Conservation (phyloP, 2,797 vertebrate species). For the Acestrorhynchus altus region DNA sequence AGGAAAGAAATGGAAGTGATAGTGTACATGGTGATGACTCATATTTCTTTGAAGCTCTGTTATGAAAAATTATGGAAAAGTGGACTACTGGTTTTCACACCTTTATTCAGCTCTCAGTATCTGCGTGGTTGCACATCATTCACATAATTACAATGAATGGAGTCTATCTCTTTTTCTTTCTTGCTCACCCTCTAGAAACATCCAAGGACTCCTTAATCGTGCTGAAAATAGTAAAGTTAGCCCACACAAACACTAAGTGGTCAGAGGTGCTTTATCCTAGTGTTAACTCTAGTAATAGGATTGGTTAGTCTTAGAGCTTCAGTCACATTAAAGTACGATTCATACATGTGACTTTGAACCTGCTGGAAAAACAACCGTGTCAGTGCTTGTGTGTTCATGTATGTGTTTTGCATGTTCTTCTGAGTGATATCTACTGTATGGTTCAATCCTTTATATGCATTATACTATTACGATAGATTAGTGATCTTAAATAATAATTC, state of each 20-base stretch:
- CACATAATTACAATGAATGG: not conserved
- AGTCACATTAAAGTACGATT: conserved; percentile 63
- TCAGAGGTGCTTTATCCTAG: conserved; percentile 37
- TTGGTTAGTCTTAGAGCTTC: conserved; percentile 67
- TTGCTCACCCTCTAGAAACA: not conserved
- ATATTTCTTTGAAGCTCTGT: not conserved
- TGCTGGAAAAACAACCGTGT: not conserved
- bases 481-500: too few relatives aligned
- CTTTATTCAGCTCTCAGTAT: not conserved
- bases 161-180: not conserved
- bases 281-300: conserved; percentile 71
- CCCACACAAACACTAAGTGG: not conserved
- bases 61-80: too few relatives aligned
- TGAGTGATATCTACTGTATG: too few relatives aligned
- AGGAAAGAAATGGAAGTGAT: not conserved
- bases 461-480: too few relatives aligned
- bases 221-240: conserved; percentile 11
- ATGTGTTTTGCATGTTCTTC: too few relatives aligned
- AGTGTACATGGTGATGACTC: not conserved
- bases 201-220: not conserved
- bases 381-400: not conserved
- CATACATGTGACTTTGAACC: conserved; percentile 59
- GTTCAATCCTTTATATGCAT: too few relatives aligned
- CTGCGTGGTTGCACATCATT: not conserved
- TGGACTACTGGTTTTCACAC: not conserved